Percentiles rank a stretch among this genome's conserved stretches.
Evolutionary conservation across 2,113 vertebrate species (phyloP).

Genomic region (Prionailurus viverrinus): DNA sequence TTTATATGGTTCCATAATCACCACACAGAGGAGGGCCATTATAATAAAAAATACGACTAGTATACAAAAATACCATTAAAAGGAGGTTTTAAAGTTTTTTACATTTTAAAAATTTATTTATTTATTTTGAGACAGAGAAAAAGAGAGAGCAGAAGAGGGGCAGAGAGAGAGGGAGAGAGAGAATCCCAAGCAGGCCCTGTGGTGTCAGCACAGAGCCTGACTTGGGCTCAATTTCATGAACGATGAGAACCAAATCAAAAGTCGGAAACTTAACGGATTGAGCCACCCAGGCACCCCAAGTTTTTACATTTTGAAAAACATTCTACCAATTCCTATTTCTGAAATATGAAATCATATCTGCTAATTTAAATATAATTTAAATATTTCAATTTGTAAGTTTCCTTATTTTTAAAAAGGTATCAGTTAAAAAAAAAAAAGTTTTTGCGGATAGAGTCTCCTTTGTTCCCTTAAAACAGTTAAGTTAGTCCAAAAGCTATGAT

Average conservation of each 20-base stretch:
- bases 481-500: background rate
- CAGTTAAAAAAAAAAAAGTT: background rate
- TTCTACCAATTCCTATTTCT: background rate
- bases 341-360: background rate
- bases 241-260: too few relatives aligned
- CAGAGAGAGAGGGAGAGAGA: too few relatives aligned
- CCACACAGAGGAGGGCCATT: background rate
- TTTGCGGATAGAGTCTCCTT: background rate
- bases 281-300: too few relatives aligned
- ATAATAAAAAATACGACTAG: background rate
- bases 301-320: background rate
- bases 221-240: too few relatives aligned
- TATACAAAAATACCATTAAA: background rate
- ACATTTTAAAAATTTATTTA: background rate
- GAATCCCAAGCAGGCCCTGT: too few relatives aligned
- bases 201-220: too few relatives aligned
- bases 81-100: conserved; percentile 8
- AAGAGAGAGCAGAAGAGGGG: too few relatives aligned
- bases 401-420: background rate
- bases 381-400: background rate
- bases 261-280: too few relatives aligned
- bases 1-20: background rate
- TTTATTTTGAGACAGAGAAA: too few relatives aligned
- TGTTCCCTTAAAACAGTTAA: background rate
- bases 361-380: background rate